Conservation (phyloP, 2,888 invertebrate genomes). For the Theodoxus fluviatilis region DNA sequence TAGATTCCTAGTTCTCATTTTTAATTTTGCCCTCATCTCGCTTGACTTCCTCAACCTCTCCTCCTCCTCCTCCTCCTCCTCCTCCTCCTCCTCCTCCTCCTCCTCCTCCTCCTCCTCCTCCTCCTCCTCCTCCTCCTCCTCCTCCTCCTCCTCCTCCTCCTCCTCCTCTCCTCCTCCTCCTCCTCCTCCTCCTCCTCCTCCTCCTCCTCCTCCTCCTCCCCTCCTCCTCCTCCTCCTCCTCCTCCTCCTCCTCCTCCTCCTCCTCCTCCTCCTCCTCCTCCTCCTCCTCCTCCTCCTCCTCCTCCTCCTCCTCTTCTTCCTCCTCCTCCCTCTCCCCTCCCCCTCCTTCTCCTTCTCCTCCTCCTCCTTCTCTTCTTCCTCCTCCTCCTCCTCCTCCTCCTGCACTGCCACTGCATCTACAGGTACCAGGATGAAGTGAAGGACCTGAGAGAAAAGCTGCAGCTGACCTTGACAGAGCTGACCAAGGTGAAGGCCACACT, state of each 20-base stretch:
- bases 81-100: background rate
- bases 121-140: background rate
- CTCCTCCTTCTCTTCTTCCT: background rate
- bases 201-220: background rate
- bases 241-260: background rate
- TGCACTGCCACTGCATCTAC: background rate
- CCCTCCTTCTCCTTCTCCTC: background rate
- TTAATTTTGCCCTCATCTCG: too few relatives aligned
- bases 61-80: background rate
- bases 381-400: background rate
- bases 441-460: slow-evolving; percentile 50
- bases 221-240: background rate
- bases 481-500: slow-evolving; percentile 40
- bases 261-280: slow-evolving; percentile 9
- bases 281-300: background rate
- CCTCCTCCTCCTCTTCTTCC: background rate
- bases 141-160: background rate
- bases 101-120: background rate
- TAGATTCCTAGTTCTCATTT: too few relatives aligned
- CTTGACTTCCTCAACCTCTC: background rate
- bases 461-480: slow-evolving; percentile 49
- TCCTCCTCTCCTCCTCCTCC: background rate
- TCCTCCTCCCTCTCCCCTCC: background rate
- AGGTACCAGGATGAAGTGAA: slow-evolving; percentile 45
- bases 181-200: background rate